These are phyloP conservation scores for Rambutsinella grinnellia DNA, from an alignment of 2,888 invertebrate species.

Conservation along the genomic window DNA sequence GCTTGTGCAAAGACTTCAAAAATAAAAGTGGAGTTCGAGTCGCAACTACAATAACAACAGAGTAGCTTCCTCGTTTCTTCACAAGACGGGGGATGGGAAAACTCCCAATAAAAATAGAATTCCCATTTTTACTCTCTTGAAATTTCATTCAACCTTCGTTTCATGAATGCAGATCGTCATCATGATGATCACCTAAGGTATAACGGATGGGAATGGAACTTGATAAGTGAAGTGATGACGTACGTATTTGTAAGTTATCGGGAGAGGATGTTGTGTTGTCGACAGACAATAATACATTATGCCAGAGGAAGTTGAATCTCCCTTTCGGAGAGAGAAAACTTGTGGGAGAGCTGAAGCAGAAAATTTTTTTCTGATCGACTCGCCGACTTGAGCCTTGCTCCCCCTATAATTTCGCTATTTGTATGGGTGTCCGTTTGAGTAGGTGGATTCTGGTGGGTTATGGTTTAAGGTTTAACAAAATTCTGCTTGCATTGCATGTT, in stretches of 20 bases:
- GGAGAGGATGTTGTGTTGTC: slow-evolving; percentile 41
- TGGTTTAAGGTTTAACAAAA: too few relatives aligned
- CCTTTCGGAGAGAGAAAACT: slow-evolving; percentile 37
- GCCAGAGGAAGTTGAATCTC: slow-evolving; percentile 41
- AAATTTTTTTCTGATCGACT: slow-evolving; percentile 64
- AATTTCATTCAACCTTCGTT: slow-evolving; percentile 18
- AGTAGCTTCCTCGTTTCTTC: not conserved
- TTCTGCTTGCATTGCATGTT: too few relatives aligned
- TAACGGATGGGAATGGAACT: not conserved
- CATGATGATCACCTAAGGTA: slow-evolving; percentile 20
- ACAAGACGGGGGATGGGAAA: too few relatives aligned
- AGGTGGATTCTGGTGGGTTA: not conserved
- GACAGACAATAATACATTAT: slow-evolving; percentile 52
- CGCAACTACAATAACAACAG: not conserved
- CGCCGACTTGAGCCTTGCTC: slow-evolving; percentile 56
- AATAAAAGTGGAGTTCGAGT: not conserved
- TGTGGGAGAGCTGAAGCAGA: slow-evolving; percentile 55
- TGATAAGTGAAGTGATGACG: slow-evolving; percentile 44
- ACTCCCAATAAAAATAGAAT: not conserved
- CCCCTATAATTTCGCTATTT: slow-evolving; percentile 55
- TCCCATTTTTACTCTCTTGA: not conserved
- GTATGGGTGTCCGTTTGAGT: slow-evolving; percentile 18
- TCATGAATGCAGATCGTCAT: slow-evolving; percentile 46
- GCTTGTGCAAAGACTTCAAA: slow-evolving; percentile 43
- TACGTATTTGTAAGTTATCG: slow-evolving; percentile 29